phyloP scores from a whole-genome alignment of 2,888 invertebrate species.

The Elysia crispata region DNA sequence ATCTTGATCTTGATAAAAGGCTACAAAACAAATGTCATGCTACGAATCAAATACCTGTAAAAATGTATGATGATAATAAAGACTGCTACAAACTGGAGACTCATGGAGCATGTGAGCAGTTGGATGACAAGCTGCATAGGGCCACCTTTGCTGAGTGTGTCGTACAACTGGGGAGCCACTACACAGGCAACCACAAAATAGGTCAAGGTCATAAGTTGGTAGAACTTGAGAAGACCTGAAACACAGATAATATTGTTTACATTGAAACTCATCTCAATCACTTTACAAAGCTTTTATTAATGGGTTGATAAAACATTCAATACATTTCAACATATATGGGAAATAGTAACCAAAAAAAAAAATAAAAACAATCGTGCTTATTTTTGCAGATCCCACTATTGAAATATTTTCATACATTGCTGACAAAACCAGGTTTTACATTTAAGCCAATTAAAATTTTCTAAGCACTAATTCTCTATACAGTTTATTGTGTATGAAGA shows the following conservation, averaged over 20 bases:
- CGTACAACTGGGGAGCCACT: slow-evolving; percentile 68
- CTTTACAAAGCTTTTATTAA: background rate
- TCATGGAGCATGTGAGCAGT: slow-evolving; percentile 67
- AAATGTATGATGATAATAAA: slow-evolving; percentile 72
- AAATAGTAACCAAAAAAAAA: no score
- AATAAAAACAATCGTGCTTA: no score
- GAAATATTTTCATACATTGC: no score
- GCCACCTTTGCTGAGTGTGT: slow-evolving; percentile 71
- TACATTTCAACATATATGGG: background rate
- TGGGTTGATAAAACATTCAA: background rate
- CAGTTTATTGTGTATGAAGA: no score
- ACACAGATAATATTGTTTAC: no score
- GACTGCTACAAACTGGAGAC: slow-evolving; percentile 67
- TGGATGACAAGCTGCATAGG: slow-evolving; percentile 75
- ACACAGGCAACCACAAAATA: slow-evolving; percentile 74
- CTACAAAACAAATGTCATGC: no score
- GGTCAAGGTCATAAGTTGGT: slow-evolving; percentile 70
- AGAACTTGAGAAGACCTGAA: slow-evolving; percentile 72
- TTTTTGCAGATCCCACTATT: no score
- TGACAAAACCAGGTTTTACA: no score
- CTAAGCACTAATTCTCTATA: no score
- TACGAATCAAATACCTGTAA: slow-evolving; percentile 68
- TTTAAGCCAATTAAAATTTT: no score
- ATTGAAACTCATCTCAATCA: no score
- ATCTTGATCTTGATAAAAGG: no score